phyloP scores from a whole-genome alignment of 2,797 vertebrate species.

The Setipinna tenuifilis region DNA sequence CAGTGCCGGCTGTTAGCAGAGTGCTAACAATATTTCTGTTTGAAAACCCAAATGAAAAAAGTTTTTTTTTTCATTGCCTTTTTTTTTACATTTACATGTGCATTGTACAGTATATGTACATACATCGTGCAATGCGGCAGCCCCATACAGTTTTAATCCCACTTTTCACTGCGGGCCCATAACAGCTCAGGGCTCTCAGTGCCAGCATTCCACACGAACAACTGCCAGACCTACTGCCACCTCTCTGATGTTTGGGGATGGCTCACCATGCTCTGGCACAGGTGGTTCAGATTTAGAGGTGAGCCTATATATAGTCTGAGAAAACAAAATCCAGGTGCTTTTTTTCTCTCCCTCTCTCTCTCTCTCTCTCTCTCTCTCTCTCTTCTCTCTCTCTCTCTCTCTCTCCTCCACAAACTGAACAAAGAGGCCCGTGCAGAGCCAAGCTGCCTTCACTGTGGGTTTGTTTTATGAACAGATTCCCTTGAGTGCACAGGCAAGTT shows the following conservation, averaged over 20 bases:
- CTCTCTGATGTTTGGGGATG: slow-evolving; percentile 51
- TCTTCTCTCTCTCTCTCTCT: not conserved
- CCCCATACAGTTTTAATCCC: not conserved
- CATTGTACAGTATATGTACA: not conserved
- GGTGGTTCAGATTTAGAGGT: slow-evolving; percentile 69
- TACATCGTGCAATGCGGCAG: not conserved
- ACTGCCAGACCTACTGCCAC: slow-evolving; percentile 38
- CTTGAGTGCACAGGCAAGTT: slow-evolving; percentile 56
- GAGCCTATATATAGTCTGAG: slow-evolving; percentile 68
- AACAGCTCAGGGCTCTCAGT: slow-evolving; percentile 14
- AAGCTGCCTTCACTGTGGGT: slow-evolving; percentile 53
- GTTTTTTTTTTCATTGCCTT: not conserved
- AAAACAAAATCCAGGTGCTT: slow-evolving; percentile 74
- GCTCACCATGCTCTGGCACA: slow-evolving; percentile 57
- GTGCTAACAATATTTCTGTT: slow-evolving; percentile 5
- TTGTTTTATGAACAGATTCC: slow-evolving; percentile 63
- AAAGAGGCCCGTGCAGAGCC: slow-evolving; percentile 58
- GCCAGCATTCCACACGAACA: slow-evolving; percentile 40
- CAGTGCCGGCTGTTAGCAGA: slow-evolving; percentile 15
- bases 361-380: not conserved
- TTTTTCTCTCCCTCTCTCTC: slow-evolving; percentile 32
- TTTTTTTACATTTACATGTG: not conserved
- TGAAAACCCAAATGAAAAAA: slow-evolving; percentile 18
- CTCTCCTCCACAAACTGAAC: slow-evolving; percentile 38
- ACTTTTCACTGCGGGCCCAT: not conserved